A percentile compares a stretch with the other conserved stretches of the same genome.
Conservation (phyloP, 2,797 vertebrate species). For the Phrynocephalus forsythii region DNA sequence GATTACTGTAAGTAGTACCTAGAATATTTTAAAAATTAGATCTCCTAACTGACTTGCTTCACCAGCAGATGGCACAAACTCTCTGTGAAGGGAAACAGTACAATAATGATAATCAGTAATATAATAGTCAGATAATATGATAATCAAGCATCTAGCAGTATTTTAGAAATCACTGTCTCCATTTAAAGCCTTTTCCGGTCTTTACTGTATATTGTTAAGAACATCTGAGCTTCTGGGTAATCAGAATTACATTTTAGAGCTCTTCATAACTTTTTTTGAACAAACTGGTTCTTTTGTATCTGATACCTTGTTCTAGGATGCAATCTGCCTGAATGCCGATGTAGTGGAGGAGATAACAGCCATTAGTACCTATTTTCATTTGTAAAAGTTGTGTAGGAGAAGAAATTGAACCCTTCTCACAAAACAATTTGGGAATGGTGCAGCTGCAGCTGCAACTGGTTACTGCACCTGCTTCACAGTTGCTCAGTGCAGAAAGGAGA, state of each 20-base stretch:
- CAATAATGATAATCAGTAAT: not conserved
- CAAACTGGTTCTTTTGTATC: not conserved
- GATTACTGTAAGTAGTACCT: not conserved
- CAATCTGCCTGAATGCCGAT: not conserved
- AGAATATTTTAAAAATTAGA: not conserved
- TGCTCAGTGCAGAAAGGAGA: too few species aligned
- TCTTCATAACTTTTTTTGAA: not conserved
- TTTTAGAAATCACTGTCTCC: not conserved
- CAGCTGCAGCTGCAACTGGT: not conserved
- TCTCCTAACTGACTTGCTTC: constrained; percentile 11
- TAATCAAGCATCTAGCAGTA: not conserved
- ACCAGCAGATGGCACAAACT: constrained; percentile 36
- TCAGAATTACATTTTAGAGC: not conserved
- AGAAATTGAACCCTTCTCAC: not conserved
- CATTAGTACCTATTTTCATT: not conserved
- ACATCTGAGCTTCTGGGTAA: not conserved
- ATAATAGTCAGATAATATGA: not conserved
- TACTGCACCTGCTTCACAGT: not conserved
- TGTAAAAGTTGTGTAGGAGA: not conserved
- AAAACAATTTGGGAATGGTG: not conserved
- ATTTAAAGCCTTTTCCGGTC: constrained; percentile 1
- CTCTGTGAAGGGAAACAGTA: not conserved
- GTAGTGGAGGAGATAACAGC: not conserved
- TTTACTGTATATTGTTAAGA: not conserved
- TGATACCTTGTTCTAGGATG: not conserved